A percentile compares a stretch with the other conserved stretches of the same genome.
These are phyloP conservation scores for Rotaria sp. DNA, from an alignment of 2,888 invertebrate species.

Conservation along the genomic window DNA sequence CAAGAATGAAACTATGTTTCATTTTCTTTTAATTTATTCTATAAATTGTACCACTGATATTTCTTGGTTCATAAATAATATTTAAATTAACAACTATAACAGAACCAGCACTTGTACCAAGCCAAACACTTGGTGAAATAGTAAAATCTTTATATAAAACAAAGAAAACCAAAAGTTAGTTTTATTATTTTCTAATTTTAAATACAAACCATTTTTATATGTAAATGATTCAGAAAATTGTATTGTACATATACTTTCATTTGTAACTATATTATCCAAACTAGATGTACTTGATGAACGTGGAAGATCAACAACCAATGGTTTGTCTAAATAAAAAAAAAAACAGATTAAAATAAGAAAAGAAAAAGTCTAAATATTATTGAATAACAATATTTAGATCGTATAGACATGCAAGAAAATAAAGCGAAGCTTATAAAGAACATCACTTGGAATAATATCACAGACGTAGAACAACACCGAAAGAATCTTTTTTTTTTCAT, in stretches of 20 bases:
- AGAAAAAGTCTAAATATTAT: neutral
- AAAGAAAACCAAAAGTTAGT: neutral
- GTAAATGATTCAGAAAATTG: conserved; percentile 89
- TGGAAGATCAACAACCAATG: conserved; percentile 19
- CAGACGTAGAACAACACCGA: neutral
- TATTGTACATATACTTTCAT: conserved; percentile 88
- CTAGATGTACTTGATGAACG: conserved; percentile 89
- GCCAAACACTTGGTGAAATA: conserved; percentile 84
- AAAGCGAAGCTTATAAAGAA: neutral
- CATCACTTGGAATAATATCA: neutral
- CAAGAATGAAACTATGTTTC: neutral
- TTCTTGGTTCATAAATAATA: conserved; percentile 48
- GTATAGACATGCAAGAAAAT: neutral
- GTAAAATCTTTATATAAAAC: conserved; percentile 66
- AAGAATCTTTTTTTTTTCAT: neutral
- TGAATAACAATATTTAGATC: neutral
- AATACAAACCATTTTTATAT: conserved; percentile 74
- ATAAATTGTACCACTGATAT: conserved; percentile 61
- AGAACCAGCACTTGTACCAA: conserved; percentile 91
- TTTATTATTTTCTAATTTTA: neutral
- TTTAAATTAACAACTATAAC: conserved; percentile 83
- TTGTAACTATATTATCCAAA: conserved; percentile 80
- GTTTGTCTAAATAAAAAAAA: conserved; percentile 65
- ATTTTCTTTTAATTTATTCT: neutral
- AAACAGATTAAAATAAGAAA: neutral